Evolutionary conservation across 2,113 vertebrate genomes (phyloP), one percentile per base, ranked within the genome.

Genomic region (Salvelinus namaycush): DNA sequence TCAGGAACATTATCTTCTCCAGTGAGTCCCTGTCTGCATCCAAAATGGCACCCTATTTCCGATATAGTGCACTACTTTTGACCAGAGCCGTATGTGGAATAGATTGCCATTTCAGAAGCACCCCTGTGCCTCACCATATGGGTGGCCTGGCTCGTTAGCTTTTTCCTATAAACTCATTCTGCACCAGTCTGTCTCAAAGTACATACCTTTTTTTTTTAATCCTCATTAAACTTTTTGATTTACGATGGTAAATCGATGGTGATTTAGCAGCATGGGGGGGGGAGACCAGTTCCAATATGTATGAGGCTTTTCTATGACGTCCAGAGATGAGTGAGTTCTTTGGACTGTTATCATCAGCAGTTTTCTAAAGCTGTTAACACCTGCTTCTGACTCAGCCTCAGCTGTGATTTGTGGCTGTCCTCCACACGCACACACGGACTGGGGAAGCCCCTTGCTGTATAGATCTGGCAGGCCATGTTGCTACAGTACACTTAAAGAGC

Each of bases 311-410:
- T 57, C 54, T 57, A 14, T 57, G 54, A 14, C 20, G 13, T 20
- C 20, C 20, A 57, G 22, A n/a, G n/a, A 11, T 64, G 60, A 64
- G 22, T 27, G 64, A 66, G 27, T 67, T 5, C 29, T 18, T 57
- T 13, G 65, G 5, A 29, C 26, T 12, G 39, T 4, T 64, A 39
- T 9, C 16, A 83, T 86, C 72, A n/a, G 9, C 0, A 16, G 65
- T 26, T 22, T 78, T 49, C 74, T 76, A 44, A 74, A 76, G 69
- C 74, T 76, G 80, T 34, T 57, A 7, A 65, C 86, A 88, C 84
- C 87, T 88, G 87, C 76, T 87, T 68, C 75, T 88, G 87, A 88
- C 83, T 89, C 87, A 82, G 79, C 39, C 39, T 79, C 78, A 76
- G 86, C 83, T 85, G 48, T 86, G 82, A 85, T 9, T 39, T 67